phyloP scores from a whole-genome alignment of 2,888 invertebrate genomes.

The Sycophila texana region DNA sequence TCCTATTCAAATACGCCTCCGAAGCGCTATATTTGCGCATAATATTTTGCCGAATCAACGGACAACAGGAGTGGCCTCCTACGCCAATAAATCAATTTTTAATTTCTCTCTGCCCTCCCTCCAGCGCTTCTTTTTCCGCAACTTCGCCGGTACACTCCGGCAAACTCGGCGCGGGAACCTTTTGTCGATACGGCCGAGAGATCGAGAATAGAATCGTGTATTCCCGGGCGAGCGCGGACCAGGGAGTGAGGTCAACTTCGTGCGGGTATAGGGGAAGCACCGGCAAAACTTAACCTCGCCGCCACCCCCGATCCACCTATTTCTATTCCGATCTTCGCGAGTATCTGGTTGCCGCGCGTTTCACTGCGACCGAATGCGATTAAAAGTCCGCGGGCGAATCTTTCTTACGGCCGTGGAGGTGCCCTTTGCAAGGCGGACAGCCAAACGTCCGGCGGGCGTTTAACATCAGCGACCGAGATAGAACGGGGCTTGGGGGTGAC shows the following conservation, averaged over 20 bases:
- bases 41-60: neutral
- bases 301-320: neutral
- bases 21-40: neutral
- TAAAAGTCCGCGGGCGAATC: slow-evolving; percentile 20
- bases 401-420: neutral
- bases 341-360: neutral
- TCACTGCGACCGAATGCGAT: slow-evolving; percentile 18
- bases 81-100: slow-evolving; percentile 47
- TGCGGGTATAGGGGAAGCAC: neutral
- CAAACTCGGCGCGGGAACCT: neutral
- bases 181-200: slow-evolving; percentile 37
- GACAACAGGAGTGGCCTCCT: slow-evolving; percentile 3
- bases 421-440: neutral
- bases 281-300: slow-evolving; percentile 10
- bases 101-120: slow-evolving; percentile 35
- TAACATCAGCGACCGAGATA: neutral
- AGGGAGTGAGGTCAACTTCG: slow-evolving; percentile 23
- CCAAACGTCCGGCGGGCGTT: slow-evolving; percentile 29
- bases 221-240: slow-evolving; percentile 10
- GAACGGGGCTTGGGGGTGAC: neutral
- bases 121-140: neutral
- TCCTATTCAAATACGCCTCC: neutral
- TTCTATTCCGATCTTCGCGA: neutral
- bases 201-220: slow-evolving; percentile 45
- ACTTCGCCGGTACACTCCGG: neutral